Evolutionary conservation across 37 sponge, comb jelly and placozoan species (phyloP).

Genomic region (Hormiphora californensis): DNA sequence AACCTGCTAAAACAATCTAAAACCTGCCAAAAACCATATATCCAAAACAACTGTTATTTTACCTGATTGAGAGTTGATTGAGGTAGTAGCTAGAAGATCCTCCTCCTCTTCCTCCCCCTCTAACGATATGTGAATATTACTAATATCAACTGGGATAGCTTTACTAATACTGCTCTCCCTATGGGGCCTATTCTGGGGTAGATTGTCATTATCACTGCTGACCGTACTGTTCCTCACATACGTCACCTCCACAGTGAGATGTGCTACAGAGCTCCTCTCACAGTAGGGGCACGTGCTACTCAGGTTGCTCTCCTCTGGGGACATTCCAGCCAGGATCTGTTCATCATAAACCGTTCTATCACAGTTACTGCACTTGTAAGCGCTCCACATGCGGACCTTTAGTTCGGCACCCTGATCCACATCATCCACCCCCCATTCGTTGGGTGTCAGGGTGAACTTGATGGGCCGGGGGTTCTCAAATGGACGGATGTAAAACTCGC

Average conservation of each 20-base stretch:
- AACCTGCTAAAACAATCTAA: too few relatives aligned
- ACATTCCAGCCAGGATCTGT: conserved; percentile 35
- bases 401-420: conserved; percentile 10
- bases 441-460: conserved; percentile 31
- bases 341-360: conserved; percentile 21
- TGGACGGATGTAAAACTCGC: neutral
- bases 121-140: conserved; percentile 14
- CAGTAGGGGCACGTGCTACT: conserved; percentile 41
- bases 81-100: neutral
- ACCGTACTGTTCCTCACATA: too few relatives aligned
- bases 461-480: conserved; percentile 41
- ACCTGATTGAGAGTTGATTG: too few relatives aligned
- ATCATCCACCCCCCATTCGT: conserved; percentile 22
- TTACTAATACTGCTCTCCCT: conserved; percentile 51
- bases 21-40: too few relatives aligned
- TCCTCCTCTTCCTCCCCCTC: conserved; percentile 18
- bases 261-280: conserved; percentile 16
- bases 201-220: too few relatives aligned
- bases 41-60: too few relatives aligned
- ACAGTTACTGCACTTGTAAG: neutral
- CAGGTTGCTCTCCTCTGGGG: conserved; percentile 36
- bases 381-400: conserved; percentile 40
- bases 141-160: neutral
- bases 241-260: conserved; percentile 48
- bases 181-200: too few relatives aligned